Evolutionary conservation across 2,797 vertebrate genomes (phyloP), one percentile per base, ranked within the genome.

Genomic region (Eurystomus glaucurus): DNA sequence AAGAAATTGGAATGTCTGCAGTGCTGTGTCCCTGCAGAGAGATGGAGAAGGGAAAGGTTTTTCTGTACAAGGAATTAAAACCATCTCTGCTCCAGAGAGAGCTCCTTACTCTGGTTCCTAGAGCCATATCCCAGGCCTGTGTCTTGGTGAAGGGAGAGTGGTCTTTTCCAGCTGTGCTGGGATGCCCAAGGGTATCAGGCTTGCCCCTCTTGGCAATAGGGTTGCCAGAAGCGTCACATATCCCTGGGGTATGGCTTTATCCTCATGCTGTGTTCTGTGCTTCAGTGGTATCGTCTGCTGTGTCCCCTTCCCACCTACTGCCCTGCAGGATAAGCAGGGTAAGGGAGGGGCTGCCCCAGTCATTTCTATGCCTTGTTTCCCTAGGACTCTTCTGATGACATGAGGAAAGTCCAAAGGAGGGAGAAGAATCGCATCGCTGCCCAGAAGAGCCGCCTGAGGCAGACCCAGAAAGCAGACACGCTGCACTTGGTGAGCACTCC

Each of bases 361-460:
- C 28, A 89, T 77, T 94, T 70, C 85, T 46, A 21, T 61, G n/a
- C 4, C 52, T 76, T 94, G 28, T 86, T 95, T 97, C 88, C 85
- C 79, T 68, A 99, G 99, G 99, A 99, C 87, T 99, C 99, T 70
- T 99, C 99, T 28, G 99, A 99, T 57, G 99, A 99, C 54, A 97
- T 98, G 77, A 99, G 99, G 96, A 99, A 99, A 95, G 99, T 99
- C 92, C 99, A 99, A 97, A 98, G 99, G 97, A 98, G 99, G 69
- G 99, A 99, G 97, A 99, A 99, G 98, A 99, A 99, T 92, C 99
- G 99, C 9, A 99, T 99, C 0, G 99, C 99, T 31, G 99, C 99
- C 46, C 99, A 99, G 98, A 99, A 99, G 97, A 99, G 99, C 98
- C 98, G 99, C 72, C 98, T 99, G 98, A 99, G 99, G 91, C 99